A percentile compares a stretch with the other conserved stretches of the same genome.
Conservation (phyloP, 2,113 vertebrate genomes). For the Daphoenositta chrysoptera region DNA sequence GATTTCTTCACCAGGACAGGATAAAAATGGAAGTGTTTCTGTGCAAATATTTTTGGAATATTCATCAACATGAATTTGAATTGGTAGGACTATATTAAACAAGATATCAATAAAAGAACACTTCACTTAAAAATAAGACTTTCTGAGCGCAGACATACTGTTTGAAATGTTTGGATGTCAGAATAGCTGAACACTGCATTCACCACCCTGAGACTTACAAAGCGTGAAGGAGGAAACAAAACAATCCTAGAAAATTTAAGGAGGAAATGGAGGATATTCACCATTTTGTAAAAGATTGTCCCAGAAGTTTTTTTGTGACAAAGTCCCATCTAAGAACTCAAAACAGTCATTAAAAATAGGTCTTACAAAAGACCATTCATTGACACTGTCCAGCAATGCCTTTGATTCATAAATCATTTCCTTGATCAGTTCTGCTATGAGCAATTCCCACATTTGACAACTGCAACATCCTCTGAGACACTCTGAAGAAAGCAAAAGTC, state of each 20-base stretch:
- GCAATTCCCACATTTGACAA: not conserved
- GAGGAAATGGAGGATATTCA: not conserved
- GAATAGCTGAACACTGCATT: not conserved
- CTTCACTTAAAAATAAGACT: not conserved
- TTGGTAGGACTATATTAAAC: not conserved
- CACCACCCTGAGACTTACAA: not conserved
- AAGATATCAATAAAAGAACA: not conserved
- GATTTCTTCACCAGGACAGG: not conserved
- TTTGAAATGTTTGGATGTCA: not conserved
- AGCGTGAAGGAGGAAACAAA: not conserved
- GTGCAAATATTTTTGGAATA: not conserved
- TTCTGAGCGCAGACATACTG: not conserved
- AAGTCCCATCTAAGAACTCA: not conserved
- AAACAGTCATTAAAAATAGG: not conserved
- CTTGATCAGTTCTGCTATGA: not conserved
- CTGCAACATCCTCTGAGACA: not conserved
- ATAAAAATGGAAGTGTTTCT: not conserved
- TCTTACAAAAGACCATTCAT: not conserved
- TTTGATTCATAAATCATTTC: not conserved
- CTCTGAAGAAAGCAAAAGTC: not conserved
- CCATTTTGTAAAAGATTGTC: not conserved
- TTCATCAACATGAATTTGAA: not conserved
- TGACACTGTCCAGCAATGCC: not conserved
- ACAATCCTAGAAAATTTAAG: not conserved
- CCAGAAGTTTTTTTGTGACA: not conserved